Evolutionary conservation across 2,113 vertebrate genomes (phyloP).

Genomic region (Cottus gobio): DNA sequence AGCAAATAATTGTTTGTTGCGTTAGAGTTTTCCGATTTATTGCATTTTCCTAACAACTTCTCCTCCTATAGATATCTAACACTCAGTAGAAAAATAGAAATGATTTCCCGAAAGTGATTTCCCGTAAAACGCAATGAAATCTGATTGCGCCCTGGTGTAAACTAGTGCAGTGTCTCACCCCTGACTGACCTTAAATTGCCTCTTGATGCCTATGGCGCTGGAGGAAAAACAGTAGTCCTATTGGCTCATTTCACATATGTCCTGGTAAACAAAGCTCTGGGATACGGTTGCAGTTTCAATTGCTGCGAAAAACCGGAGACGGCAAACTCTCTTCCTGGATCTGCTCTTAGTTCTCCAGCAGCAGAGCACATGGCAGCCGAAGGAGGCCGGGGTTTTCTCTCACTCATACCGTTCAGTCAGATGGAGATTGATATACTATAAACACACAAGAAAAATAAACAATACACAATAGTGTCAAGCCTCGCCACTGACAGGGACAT

Average conservation of each 20-base stretch:
- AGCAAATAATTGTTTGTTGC: constrained; percentile 20
- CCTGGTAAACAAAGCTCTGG: constrained; percentile 59
- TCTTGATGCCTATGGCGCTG: constrained; percentile 62
- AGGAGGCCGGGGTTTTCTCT: constrained; percentile 22
- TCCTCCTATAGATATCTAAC: constrained; percentile 40
- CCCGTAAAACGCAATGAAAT: constrained; percentile 51
- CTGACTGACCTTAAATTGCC: constrained; percentile 72
- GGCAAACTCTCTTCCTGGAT: constrained; percentile 28
- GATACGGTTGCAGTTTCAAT: constrained; percentile 51
- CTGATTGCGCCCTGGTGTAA: constrained; percentile 57
- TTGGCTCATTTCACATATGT: constrained; percentile 62
- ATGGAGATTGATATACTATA: constrained; percentile 65
- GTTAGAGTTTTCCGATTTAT: constrained; percentile 23
- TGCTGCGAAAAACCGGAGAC: constrained; percentile 35
- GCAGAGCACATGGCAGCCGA: background rate
- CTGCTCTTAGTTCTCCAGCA: constrained; percentile 20
- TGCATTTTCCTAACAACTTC: constrained; percentile 22
- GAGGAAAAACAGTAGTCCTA: constrained; percentile 40
- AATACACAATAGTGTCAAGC: constrained; percentile 67
- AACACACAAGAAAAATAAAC: constrained; percentile 67
- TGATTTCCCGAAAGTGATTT: constrained; percentile 57
- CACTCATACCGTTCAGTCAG: constrained; percentile 49
- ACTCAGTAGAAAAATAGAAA: constrained; percentile 43
- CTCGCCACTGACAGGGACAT: constrained; percentile 70
- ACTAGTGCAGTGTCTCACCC: constrained; percentile 64